Percentiles rank a stretch among this genome's conserved stretches.
phyloP scores from a whole-genome alignment of 1,140 invertebrate genomes.

The Drosophila carrolli region DNA sequence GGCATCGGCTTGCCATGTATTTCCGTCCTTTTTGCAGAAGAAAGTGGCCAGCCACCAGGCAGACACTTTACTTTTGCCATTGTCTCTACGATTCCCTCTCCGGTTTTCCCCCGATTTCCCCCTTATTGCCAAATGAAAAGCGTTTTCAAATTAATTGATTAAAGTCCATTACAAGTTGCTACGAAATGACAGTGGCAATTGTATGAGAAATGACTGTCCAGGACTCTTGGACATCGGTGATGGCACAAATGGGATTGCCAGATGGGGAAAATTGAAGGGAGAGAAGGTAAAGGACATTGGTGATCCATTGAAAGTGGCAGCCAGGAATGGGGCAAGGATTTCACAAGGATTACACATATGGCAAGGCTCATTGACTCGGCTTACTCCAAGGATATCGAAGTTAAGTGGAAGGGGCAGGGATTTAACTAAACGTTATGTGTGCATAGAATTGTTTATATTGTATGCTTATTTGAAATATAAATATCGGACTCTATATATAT shows the following conservation, averaged over 20 bases:
- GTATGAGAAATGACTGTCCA: slow-evolving; percentile 75
- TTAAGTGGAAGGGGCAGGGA: no score
- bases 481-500: no score
- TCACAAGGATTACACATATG: slow-evolving; percentile 44
- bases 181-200: slow-evolving; percentile 79
- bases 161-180: slow-evolving; percentile 83
- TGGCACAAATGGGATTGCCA: slow-evolving; percentile 14
- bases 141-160: slow-evolving; percentile 83
- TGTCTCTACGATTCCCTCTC: slow-evolving; percentile 19
- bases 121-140: slow-evolving; percentile 69
- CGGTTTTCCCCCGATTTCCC: background rate
- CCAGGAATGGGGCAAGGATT: background rate
- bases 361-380: slow-evolving; percentile 59
- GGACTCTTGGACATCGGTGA: slow-evolving; percentile 35
- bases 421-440: no score
- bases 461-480: no score
- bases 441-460: no score
- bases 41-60: slow-evolving; percentile 61
- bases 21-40: slow-evolving; percentile 57
- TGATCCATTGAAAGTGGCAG: slow-evolving; percentile 1
- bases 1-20: slow-evolving; percentile 73
- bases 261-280: background rate
- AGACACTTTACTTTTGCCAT: slow-evolving; percentile 66
- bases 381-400: background rate
- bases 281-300: background rate